Evolutionary conservation across 2,888 invertebrate species (phyloP).

Genomic region (Sarcophaga variegata): DNA sequence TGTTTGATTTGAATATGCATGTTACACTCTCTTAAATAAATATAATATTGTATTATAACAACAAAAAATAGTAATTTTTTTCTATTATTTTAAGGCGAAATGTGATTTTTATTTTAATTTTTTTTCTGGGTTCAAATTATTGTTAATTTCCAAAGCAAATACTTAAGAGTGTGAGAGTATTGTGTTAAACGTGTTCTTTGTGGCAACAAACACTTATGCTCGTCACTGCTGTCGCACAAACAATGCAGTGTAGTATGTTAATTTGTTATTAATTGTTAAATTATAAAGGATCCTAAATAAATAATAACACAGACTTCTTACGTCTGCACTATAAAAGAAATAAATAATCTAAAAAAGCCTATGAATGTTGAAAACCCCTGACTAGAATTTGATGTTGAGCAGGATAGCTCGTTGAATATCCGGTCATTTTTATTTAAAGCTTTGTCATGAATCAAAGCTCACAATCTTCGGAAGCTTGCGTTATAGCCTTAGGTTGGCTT

Average conservation of each 20-base stretch:
- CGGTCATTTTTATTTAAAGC: too few relatives aligned
- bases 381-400: too few relatives aligned
- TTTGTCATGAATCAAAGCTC: too few relatives aligned
- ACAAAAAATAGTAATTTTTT: slow-evolving; percentile 62
- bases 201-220: slow-evolving; percentile 23
- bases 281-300: slow-evolving; percentile 60
- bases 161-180: slow-evolving; percentile 58
- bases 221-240: background rate
- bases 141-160: slow-evolving; percentile 66
- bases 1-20: slow-evolving; percentile 47
- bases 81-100: slow-evolving; percentile 62
- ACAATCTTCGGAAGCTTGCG: too few relatives aligned
- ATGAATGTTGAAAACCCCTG: background rate
- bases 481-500: too few relatives aligned
- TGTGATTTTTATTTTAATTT: slow-evolving; percentile 51
- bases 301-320: slow-evolving; percentile 8
- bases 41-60: background rate
- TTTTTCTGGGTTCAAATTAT: slow-evolving; percentile 38
- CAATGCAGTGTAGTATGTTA: slow-evolving; percentile 78
- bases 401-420: too few relatives aligned
- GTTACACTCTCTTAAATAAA: background rate
- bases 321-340: background rate
- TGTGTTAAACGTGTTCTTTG: slow-evolving; percentile 64
- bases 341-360: background rate
- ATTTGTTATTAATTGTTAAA: slow-evolving; percentile 80